A percentile compares a stretch with the other conserved stretches of the same genome.
These are phyloP conservation scores for Macaca mulatta DNA, from an alignment of 2,113 vertebrate species.

Conservation along the genomic window DNA sequence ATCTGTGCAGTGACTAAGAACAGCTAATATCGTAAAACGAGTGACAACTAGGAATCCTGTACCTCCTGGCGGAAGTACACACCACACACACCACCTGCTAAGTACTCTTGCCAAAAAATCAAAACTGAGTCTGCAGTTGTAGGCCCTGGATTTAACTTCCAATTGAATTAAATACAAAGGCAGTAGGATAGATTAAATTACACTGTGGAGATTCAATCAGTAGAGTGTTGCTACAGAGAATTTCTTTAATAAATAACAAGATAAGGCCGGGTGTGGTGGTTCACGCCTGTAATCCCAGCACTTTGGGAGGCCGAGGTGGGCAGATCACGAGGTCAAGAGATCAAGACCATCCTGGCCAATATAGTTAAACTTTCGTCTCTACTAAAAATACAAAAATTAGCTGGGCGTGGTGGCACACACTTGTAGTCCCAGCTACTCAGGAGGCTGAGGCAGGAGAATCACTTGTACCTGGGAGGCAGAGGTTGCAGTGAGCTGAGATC, in stretches of 20 bases:
- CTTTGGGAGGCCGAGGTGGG: no score
- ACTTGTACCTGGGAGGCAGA: no score
- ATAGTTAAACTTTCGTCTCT: no score
- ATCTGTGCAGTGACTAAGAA: not conserved
- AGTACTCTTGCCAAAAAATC: not conserved
- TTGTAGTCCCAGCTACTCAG: no score
- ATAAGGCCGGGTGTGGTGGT: rapidly evolving
- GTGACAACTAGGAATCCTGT: not conserved
- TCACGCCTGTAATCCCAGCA: no score
- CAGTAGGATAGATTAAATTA: not conserved
- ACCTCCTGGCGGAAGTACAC: not conserved
- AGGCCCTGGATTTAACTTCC: not conserved
- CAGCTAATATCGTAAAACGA: not conserved
- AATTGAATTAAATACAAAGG: not conserved
- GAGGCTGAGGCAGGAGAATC: no score
- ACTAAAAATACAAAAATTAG: no score
- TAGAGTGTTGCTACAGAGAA: not conserved
- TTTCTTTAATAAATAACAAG: not conserved
- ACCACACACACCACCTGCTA: not conserved
- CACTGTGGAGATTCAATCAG: not conserved
- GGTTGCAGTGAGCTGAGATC: no score
- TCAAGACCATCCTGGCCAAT: no score
- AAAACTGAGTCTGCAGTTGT: not conserved
- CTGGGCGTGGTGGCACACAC: no score
- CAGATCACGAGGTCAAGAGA: no score